phyloP scores from a whole-genome alignment of 2,888 invertebrate species.

The Apamea epomidion region DNA sequence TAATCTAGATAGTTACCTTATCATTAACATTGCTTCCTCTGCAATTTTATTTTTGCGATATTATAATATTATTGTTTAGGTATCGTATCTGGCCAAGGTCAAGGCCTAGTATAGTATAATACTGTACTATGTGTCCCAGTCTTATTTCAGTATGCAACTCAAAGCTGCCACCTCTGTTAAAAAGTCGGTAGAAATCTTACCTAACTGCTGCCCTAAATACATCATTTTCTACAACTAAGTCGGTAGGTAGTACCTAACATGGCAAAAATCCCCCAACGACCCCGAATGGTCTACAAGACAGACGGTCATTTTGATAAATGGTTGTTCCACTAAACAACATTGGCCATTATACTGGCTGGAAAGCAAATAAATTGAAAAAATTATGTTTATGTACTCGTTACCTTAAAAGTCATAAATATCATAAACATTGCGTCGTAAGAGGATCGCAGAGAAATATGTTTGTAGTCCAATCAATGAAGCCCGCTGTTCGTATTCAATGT shows the following conservation, averaged over 20 bases:
- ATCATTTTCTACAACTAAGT: neutral
- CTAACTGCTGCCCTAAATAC: neutral
- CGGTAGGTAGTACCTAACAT: neutral
- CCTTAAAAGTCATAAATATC: neutral
- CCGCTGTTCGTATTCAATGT: slow-evolving; percentile 21
- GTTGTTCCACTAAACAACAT: neutral
- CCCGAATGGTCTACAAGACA: neutral
- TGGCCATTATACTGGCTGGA: neutral
- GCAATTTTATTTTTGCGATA: neutral
- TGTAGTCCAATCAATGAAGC: slow-evolving; percentile 8
- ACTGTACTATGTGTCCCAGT: neutral
- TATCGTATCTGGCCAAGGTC: neutral
- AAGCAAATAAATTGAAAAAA: neutral
- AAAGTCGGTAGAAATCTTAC: neutral
- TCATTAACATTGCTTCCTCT: slow-evolving; percentile 9
- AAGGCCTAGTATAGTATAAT: neutral
- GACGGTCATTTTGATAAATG: slow-evolving; percentile 2
- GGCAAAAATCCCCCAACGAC: neutral
- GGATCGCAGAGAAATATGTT: slow-evolving; percentile 1
- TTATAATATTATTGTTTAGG: neutral
- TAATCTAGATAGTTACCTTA: slow-evolving; percentile 16
- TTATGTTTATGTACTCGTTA: neutral
- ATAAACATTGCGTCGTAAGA: slow-evolving; percentile 1
- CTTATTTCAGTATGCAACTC: neutral
- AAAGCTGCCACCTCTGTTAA: neutral